Conservation (phyloP, 2,888 invertebrate species). For the Cataglyphis rosenhaueri region DNA sequence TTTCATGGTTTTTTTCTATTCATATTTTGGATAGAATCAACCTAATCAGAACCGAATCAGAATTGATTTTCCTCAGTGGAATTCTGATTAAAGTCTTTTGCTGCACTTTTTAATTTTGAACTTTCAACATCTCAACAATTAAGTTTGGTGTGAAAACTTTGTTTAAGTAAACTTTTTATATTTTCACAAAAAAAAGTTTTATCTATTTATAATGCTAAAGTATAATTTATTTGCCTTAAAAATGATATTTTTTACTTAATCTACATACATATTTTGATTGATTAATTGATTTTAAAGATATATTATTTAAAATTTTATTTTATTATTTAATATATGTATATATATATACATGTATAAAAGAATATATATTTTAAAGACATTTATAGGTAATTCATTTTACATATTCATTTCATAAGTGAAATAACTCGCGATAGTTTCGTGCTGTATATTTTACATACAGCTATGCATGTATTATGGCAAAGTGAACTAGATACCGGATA, state of each 20-base stretch:
- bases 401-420: slow-evolving; percentile 17
- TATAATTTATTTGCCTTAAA: slow-evolving; percentile 15
- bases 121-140: slow-evolving; percentile 38
- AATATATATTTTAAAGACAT: background rate
- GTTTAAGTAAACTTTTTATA: slow-evolving; percentile 19
- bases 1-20: background rate
- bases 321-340: background rate
- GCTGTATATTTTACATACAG: background rate
- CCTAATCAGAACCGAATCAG: background rate
- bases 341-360: too few relatives aligned
- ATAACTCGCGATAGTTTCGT: slow-evolving; percentile 18
- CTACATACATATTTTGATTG: background rate
- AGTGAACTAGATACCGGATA: slow-evolving; percentile 50
- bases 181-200: slow-evolving; percentile 55
- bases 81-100: slow-evolving; percentile 31
- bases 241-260: slow-evolving; percentile 14
- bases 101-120: slow-evolving; percentile 35
- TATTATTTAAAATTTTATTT: too few relatives aligned
- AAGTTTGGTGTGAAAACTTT: slow-evolving; percentile 31
- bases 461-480: slow-evolving; percentile 35
- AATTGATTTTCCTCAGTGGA: slow-evolving; percentile 4
- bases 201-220: slow-evolving; percentile 7
- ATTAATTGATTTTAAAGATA: too few relatives aligned
- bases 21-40: background rate
- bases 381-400: background rate